Percentiles rank a stretch among this genome's conserved stretches.
Conservation (phyloP, 2,113 vertebrate genomes). For the Chloebia gouldiae region DNA sequence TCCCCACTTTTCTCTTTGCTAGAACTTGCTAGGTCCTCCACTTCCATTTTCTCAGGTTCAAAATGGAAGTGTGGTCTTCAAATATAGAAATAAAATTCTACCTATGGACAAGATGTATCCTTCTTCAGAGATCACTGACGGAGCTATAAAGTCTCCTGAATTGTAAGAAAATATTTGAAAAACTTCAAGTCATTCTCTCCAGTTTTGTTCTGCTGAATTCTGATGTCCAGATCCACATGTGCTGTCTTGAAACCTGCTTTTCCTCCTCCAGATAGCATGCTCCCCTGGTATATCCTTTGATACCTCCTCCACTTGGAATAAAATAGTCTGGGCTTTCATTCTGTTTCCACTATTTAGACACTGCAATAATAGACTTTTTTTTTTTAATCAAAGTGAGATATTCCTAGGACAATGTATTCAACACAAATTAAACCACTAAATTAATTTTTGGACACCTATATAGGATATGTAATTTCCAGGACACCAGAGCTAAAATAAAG, state of each 20-base stretch:
- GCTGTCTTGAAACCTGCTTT: background rate
- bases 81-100: background rate
- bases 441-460: background rate
- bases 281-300: background rate
- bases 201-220: background rate
- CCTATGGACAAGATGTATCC: background rate
- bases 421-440: background rate
- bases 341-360: background rate
- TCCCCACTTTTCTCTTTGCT: background rate
- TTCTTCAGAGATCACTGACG: background rate
- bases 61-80: background rate
- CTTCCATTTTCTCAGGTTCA: background rate
- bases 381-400: background rate
- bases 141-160: background rate
- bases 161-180: background rate
- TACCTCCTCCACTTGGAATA: background rate
- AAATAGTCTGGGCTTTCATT: background rate
- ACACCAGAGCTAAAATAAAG: background rate
- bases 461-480: background rate
- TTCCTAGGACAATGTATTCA: background rate
- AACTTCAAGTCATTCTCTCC: background rate
- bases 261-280: rapidly evolving
- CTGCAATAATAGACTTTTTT: background rate
- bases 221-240: background rate
- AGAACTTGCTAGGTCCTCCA: rapidly evolving